Conservation (phyloP, 2,888 invertebrate genomes). For the Platycheirus albimanus region DNA sequence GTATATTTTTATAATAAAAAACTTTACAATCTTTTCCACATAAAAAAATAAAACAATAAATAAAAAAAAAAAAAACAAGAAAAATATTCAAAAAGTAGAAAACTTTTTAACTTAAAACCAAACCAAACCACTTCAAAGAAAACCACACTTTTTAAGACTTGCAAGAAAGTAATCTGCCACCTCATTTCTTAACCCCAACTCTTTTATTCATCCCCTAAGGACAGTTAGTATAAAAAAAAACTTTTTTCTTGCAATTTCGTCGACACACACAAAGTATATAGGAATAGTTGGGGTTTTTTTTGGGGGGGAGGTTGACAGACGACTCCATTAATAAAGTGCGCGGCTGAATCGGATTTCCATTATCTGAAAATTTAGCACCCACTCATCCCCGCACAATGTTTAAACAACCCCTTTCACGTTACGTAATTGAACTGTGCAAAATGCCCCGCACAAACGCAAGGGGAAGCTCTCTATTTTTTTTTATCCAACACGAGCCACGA, state of each 20-base stretch:
- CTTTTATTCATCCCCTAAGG: neutral
- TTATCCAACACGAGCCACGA: neutral
- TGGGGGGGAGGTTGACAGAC: slow-evolving; percentile 10
- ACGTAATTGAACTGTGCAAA: slow-evolving; percentile 70
- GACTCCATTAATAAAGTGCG: slow-evolving; percentile 52
- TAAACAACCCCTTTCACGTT: slow-evolving; percentile 52
- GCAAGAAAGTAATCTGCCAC: slow-evolving; percentile 27
- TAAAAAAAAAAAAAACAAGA: neutral
- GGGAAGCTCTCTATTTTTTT: slow-evolving; percentile 8
- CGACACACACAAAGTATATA: slow-evolving; percentile 26
- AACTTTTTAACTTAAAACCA: slow-evolving; percentile 46
- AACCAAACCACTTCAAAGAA: slow-evolving; percentile 53
- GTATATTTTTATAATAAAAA: neutral
- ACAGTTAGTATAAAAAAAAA: slow-evolving; percentile 38
- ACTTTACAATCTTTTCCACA: slow-evolving; percentile 44
- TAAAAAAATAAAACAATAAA: neutral
- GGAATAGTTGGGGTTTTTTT: slow-evolving; percentile 27
- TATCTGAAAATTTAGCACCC: slow-evolving; percentile 50
- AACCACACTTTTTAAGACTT: slow-evolving; percentile 65
- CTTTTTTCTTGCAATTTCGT: slow-evolving; percentile 38
- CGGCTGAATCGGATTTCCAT: slow-evolving; percentile 65
- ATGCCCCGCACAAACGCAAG: slow-evolving; percentile 24
- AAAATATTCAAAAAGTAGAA: neutral
- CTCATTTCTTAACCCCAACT: neutral
- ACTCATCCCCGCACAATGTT: neutral